These are phyloP conservation scores for Drosophila meridiana DNA, from an alignment of 2,888 invertebrate species.

Conservation along the genomic window DNA sequence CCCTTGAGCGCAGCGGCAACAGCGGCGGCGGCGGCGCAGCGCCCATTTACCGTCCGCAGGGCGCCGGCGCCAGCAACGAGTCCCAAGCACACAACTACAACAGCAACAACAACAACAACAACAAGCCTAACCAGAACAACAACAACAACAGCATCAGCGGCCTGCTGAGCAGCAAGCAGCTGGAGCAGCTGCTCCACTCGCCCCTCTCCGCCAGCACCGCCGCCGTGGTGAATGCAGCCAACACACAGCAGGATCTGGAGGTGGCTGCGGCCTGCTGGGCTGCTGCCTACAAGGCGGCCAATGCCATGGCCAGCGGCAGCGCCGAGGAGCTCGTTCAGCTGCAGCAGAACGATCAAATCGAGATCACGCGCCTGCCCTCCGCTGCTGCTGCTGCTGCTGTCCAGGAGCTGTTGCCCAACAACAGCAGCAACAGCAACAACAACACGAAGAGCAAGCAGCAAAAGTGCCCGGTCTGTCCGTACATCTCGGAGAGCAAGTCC, in stretches of 20 bases:
- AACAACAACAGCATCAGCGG: constrained; percentile 52
- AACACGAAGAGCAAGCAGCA: constrained; percentile 87
- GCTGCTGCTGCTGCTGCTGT: constrained; percentile 10
- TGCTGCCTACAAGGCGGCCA: constrained; percentile 77
- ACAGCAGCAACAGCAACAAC: constrained; percentile 16
- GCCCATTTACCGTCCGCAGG: constrained; percentile 83
- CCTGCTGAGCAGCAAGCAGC: constrained; percentile 69
- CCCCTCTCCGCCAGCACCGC: constrained; percentile 70
- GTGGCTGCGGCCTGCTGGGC: constrained; percentile 80
- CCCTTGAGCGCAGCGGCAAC: constrained; percentile 82
- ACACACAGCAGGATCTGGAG: constrained; percentile 77
- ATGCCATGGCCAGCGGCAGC: constrained; percentile 55
- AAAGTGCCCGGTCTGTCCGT: constrained; percentile 92
- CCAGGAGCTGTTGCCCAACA: neutral
- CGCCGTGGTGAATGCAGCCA: constrained; percentile 77
- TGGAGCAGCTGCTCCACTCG: constrained; percentile 70
- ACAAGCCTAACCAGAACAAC: constrained; percentile 39
- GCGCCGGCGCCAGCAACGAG: constrained; percentile 76
- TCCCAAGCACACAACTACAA: constrained; percentile 51
- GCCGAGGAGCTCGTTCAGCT: constrained; percentile 78
- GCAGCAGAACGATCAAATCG: constrained; percentile 83
- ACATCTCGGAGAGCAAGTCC: constrained; percentile 93
- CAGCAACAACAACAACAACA: constrained; percentile 52
- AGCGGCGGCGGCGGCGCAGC: constrained; percentile 54
- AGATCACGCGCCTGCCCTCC: constrained; percentile 81